These are phyloP conservation scores for Chaenocephalus aceratus DNA, from an alignment of 2,113 vertebrate species.

Conservation along the genomic window DNA sequence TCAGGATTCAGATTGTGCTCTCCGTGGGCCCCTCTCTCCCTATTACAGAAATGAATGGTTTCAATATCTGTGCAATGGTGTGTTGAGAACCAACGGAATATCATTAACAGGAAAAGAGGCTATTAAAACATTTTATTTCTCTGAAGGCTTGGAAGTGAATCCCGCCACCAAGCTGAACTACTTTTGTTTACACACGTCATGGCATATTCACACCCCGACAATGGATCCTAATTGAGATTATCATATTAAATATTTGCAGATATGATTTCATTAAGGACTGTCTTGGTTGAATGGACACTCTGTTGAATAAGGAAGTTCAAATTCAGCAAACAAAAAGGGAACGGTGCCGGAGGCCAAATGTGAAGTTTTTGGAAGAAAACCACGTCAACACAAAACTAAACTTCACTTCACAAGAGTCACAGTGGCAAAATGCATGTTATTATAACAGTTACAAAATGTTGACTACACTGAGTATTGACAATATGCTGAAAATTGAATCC, in stretches of 20 bases:
- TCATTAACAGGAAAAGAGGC: conserved; percentile 89
- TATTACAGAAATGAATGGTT: conserved; percentile 92
- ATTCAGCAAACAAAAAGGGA: conserved; percentile 17
- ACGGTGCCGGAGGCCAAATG: neutral
- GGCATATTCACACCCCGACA: conserved; percentile 75
- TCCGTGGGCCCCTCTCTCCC: conserved; percentile 78
- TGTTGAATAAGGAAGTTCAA: conserved; percentile 47
- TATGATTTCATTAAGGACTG: conserved; percentile 74
- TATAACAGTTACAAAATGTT: too few species aligned
- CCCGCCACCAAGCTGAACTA: conserved; percentile 80
- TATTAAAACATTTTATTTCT: conserved; percentile 89
- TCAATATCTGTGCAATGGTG: conserved; percentile 93
- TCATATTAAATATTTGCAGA: conserved; percentile 80
- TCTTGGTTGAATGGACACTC: conserved; percentile 70
- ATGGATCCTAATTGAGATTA: conserved; percentile 82
- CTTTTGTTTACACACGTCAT: conserved; percentile 84
- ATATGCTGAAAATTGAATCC: too few species aligned
- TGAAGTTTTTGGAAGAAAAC: neutral
- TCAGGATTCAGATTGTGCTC: conserved; percentile 82
- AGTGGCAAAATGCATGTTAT: neutral
- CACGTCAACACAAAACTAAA: neutral
- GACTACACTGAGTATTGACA: too few species aligned
- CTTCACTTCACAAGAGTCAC: conserved; percentile 6
- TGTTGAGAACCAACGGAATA: conserved; percentile 90
- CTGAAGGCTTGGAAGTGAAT: conserved; percentile 82